Conservation (phyloP, 1,140 invertebrate genomes). For the Lepidostoma basale region DNA sequence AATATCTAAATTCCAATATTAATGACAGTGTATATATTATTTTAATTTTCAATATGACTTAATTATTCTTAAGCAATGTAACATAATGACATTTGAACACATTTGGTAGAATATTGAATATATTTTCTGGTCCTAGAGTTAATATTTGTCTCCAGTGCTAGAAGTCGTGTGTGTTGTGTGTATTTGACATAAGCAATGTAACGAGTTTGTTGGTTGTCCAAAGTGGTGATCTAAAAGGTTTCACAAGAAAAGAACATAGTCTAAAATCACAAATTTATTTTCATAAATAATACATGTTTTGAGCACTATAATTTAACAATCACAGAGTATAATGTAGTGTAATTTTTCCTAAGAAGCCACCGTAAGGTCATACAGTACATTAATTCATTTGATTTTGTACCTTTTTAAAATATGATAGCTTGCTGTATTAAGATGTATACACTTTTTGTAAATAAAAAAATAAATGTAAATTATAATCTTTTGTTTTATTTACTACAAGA, state of each 20-base stretch:
- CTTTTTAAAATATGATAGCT: conserved; percentile 22
- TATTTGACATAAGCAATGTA: conserved; percentile 30
- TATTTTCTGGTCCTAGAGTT: conserved; percentile 30
- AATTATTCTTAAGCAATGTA: background rate
- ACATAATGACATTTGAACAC: background rate
- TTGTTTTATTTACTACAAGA: no score
- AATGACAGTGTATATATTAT: background rate
- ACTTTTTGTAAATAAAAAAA: conserved; percentile 24
- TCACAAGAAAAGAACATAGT: background rate
- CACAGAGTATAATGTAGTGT: conserved; percentile 2
- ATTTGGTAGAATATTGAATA: conserved; percentile 8
- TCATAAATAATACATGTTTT: conserved; percentile 12
- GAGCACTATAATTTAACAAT: conserved; percentile 12
- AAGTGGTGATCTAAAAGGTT: no score
- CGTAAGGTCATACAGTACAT: no score
- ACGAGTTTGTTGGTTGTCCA: no score
- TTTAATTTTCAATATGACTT: background rate
- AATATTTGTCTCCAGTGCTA: conserved; percentile 24
- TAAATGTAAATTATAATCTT: no score
- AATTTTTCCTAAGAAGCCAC: conserved; percentile 18
- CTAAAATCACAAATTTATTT: conserved; percentile 18
- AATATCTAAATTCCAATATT: no score
- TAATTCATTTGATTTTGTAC: conserved; percentile 24
- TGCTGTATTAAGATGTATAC: conserved; percentile 24
- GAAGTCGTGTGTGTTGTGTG: conserved; percentile 14